Conservation (phyloP, 1,140 invertebrate genomes). For the Macrotrachela quadricornifera region DNA sequence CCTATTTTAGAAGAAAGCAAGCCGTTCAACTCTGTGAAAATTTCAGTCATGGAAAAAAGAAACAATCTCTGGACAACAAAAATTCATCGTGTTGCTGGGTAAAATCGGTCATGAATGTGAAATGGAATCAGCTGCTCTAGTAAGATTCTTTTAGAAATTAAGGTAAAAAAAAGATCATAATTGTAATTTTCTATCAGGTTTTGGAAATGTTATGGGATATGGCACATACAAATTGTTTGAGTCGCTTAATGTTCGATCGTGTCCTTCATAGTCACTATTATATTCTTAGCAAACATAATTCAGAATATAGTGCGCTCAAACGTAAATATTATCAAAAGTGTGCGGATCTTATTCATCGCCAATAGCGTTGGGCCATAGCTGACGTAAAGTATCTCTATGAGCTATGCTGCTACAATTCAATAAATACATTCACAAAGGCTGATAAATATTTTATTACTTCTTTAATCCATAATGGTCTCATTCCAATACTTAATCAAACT, state of each 20-base stretch:
- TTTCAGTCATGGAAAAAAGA: conserved; percentile 32
- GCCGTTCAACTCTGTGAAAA: neutral
- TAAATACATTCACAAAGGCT: too few species aligned
- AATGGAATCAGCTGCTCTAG: conserved; percentile 10
- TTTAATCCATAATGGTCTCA: too few species aligned
- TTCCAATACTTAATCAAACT: too few species aligned
- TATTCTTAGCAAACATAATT: conserved; percentile 34
- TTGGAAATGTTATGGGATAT: conserved; percentile 35
- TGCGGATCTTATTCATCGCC: too few species aligned
- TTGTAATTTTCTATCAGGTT: conserved; percentile 9
- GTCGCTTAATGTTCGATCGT: conserved; percentile 29
- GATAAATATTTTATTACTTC: too few species aligned
- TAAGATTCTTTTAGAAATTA: too few species aligned
- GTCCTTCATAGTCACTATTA: conserved; percentile 34
- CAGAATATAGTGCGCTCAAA: conserved; percentile 19
- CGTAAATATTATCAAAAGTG: too few species aligned
- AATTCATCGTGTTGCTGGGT: conserved; percentile 32
- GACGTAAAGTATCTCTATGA: too few species aligned
- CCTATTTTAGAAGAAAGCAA: neutral
- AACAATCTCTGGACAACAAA: conserved; percentile 30
- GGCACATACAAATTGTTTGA: conserved; percentile 28
- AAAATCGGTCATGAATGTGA: conserved; percentile 33
- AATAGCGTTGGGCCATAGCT: too few species aligned
- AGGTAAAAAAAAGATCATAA: too few species aligned
- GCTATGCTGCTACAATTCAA: too few species aligned